These are phyloP conservation scores for Craterocephalus amniculus DNA, from an alignment of 2,797 vertebrate species.

Conservation along the genomic window DNA sequence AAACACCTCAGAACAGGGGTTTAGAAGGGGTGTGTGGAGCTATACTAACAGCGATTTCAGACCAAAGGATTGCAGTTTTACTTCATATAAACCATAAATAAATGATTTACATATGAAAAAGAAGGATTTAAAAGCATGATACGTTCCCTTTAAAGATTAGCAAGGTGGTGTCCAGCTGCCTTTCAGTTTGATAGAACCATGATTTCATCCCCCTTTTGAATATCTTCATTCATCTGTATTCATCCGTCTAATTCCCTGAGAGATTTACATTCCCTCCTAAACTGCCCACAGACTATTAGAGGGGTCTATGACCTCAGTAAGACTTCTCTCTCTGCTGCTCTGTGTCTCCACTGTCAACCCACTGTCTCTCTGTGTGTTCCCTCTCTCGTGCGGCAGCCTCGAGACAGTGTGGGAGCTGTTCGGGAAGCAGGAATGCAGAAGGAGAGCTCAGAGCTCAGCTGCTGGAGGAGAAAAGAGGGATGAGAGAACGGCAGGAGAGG, in stretches of 20 bases:
- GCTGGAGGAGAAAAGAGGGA: constrained; percentile 59
- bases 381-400: constrained; percentile 48
- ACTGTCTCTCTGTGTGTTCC: constrained; percentile 62
- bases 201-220: constrained; percentile 48
- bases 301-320: constrained; percentile 74
- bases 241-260: constrained; percentile 38
- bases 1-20: too few species aligned
- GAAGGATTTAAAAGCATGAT: too few species aligned
- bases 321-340: constrained; percentile 59
- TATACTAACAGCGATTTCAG: too few species aligned
- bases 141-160: too few species aligned
- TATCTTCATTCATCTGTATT: constrained; percentile 57
- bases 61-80: too few species aligned
- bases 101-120: too few species aligned
- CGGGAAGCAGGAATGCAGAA: constrained; percentile 77
- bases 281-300: constrained; percentile 65
- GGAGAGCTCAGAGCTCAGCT: constrained; percentile 61
- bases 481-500: constrained; percentile 64
- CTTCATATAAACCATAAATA: too few species aligned
- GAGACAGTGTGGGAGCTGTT: constrained; percentile 81
- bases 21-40: too few species aligned
- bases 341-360: constrained; percentile 44
- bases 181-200: constrained; percentile 35
- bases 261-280: constrained; percentile 50
- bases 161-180: constrained; percentile 13